phyloP scores from a whole-genome alignment of 2,113 vertebrate species.

The Hemiprocne comata region DNA sequence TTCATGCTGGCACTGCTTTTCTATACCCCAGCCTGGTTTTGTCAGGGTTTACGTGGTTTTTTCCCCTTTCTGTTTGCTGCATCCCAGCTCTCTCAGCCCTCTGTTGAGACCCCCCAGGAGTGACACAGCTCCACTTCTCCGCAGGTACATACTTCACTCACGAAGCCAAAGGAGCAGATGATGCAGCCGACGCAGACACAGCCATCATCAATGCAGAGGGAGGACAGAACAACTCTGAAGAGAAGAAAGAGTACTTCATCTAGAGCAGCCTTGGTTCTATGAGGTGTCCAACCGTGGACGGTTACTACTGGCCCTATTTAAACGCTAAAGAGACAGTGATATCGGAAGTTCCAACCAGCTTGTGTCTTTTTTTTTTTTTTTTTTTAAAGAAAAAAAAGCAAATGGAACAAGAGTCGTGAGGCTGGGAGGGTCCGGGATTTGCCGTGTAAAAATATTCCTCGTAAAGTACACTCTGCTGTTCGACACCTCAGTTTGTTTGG shows the following conservation, averaged over 20 bases:
- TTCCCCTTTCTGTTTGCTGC: neutral
- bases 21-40: no score
- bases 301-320: slow-evolving; percentile 76
- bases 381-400: slow-evolving; percentile 25
- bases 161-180: slow-evolving; percentile 98
- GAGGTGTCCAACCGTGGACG: slow-evolving; percentile 80
- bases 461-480: slow-evolving; percentile 90
- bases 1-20: no score
- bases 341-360: slow-evolving; percentile 76
- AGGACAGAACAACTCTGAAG: slow-evolving; percentile 97
- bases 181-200: slow-evolving; percentile 96
- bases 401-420: slow-evolving; percentile 74
- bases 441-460: slow-evolving; percentile 85
- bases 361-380: slow-evolving; percentile 56
- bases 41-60: neutral
- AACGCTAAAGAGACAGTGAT: slow-evolving; percentile 79
- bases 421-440: slow-evolving; percentile 81
- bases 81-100: neutral
- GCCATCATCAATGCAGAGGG: slow-evolving; percentile 99
- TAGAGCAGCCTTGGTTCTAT: slow-evolving; percentile 83
- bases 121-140: slow-evolving; percentile 52
- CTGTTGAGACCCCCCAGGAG: neutral
- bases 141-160: slow-evolving; percentile 99
- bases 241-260: slow-evolving; percentile 99
- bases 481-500: slow-evolving; percentile 81